Conservation (phyloP, 64 coral and sea anemone species). For the Catalaphyllia jardinei region DNA sequence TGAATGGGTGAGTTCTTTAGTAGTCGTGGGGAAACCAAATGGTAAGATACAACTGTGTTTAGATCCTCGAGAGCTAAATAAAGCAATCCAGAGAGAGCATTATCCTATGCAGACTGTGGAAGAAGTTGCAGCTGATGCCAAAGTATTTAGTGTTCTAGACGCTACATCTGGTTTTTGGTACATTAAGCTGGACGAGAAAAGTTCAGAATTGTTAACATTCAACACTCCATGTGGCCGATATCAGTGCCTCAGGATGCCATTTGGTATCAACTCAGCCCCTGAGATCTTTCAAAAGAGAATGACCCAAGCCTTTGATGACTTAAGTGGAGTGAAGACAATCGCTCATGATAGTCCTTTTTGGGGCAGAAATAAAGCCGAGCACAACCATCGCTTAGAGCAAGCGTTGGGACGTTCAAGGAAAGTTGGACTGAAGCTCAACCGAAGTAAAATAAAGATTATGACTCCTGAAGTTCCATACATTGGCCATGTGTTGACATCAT, state of each 20-base stretch:
- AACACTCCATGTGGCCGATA: not conserved
- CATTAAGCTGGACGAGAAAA: not conserved
- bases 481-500: not conserved
- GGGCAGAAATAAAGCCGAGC: slow-evolving; percentile 1
- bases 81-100: no score
- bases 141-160: not conserved
- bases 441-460: not conserved
- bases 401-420: slow-evolving; percentile 12
- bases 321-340: not conserved
- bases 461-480: not conserved
- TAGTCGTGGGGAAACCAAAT: no score
- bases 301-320: not conserved
- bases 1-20: no score
- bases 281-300: not conserved
- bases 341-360: not conserved
- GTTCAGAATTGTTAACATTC: not conserved
- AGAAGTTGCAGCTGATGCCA: no score
- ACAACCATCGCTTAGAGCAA: slow-evolving; percentile 3
- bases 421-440: slow-evolving; percentile 28
- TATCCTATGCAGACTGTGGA: no score
- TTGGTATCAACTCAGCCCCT: not conserved
- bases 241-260: not conserved
- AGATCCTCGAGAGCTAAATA: no score
- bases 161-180: not conserved
- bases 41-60: no score